Evolutionary conservation across 2,113 vertebrate genomes (phyloP), one percentile per base, ranked within the genome.

Genomic region (Tyto alba): DNA sequence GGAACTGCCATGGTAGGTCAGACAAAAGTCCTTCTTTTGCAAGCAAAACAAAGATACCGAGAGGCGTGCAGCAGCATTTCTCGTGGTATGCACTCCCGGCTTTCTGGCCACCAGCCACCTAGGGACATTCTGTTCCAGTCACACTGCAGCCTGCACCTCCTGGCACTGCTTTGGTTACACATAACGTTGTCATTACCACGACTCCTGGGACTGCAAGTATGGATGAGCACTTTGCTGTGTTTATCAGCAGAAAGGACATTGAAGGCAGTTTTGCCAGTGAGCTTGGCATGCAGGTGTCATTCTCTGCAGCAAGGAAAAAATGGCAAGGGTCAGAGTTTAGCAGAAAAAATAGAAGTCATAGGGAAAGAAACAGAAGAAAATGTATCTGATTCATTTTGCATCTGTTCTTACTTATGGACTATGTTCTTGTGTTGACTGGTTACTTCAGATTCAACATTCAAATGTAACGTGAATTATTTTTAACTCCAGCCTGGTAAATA

Each of bases 391-490:
- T 73, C 93, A 80, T 80, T 91, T 85, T 80, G 64, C 83, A 86
- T 96, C 91, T 97, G 85, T 93, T 96, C 41, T 95, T 89, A 83
- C 92, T 94, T 93, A 93, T 0, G 26, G 63, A 22, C 38, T 95
- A 55, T 1, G 25, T 7, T 91, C 18, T 90, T 67, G 56, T 71
- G 68, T 87, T 85, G 88, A 93, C 82, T 77, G 29, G 59, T 90
- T 95, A 72, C 68, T 50, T 93, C 90, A 75, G 88, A 92, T 78
- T 90, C 76, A 80, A 63, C 48, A 62, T 48, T 81, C 36, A 71
- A 68, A 88, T 34, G 36, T 80, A 93, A 81, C 0, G 0, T 67
- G 41, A 83, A 85, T 84, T 93, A 74, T 96, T 95, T 95, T 92
- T 80, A 84, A 90, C 63, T 86, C 52, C 11, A 50, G 71, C 72